Percentiles rank a stretch among this genome's conserved stretches.
phyloP scores from a whole-genome alignment of 2,888 invertebrate genomes.

The Norana najaformis region DNA sequence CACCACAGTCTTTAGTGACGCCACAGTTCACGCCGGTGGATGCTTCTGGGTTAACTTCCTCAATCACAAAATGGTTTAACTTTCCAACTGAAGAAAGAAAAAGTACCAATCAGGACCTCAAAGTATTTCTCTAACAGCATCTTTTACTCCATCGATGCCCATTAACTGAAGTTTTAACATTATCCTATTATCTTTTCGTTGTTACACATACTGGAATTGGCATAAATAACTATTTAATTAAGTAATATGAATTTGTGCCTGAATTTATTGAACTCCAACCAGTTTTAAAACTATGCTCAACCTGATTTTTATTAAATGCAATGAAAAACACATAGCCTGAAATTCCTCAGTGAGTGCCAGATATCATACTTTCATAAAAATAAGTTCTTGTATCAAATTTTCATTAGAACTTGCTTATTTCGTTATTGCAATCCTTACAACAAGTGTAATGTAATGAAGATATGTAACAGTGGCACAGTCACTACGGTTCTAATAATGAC shows the following conservation, averaged over 20 bases:
- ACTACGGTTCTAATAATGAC: not conserved
- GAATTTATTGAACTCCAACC: not conserved
- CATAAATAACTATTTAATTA: not conserved
- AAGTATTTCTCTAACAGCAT: not conserved
- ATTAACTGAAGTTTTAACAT: not conserved
- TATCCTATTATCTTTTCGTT: not conserved
- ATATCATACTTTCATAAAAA: not conserved
- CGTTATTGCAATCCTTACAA: not conserved
- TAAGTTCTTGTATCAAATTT: not conserved
- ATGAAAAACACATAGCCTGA: too few relatives aligned
- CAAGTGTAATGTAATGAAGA: not conserved
- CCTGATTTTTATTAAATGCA: not conserved
- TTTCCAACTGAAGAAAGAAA: constrained; percentile 13
- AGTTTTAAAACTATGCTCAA: not conserved
- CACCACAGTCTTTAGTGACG: constrained; percentile 59
- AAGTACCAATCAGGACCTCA: not conserved
- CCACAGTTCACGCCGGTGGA: constrained; percentile 61
- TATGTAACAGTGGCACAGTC: not conserved
- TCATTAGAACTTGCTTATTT: not conserved
- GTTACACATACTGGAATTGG: not conserved
- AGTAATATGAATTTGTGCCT: not conserved
- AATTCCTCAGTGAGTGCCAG: not conserved
- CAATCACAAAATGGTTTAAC: constrained; percentile 4
- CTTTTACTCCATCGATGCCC: not conserved
- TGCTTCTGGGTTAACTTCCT: not conserved